phyloP scores from a whole-genome alignment of 2,797 vertebrate species.

The Hozukius guyotensis region DNA sequence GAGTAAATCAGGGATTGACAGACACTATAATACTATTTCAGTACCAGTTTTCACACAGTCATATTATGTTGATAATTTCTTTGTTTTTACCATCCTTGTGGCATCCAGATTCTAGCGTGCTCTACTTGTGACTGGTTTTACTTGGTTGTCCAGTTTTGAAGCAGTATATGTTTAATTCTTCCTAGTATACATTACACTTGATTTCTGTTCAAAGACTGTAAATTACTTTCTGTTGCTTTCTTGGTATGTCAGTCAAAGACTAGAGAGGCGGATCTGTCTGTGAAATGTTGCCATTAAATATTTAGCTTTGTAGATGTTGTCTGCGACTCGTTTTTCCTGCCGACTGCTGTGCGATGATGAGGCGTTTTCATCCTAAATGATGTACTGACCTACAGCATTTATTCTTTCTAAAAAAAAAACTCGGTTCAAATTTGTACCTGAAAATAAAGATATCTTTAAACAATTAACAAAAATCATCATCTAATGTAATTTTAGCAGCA shows the following conservation, averaged over 20 bases:
- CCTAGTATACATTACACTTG: conserved; percentile 33
- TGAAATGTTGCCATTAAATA: conserved; percentile 80
- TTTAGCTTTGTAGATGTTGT: conserved; percentile 76
- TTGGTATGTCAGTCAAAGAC: conserved; percentile 45
- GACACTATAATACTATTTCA: not conserved
- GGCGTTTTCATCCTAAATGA: not conserved
- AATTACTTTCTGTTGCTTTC: conserved; percentile 56
- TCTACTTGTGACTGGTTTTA: conserved; percentile 45
- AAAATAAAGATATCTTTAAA: not conserved
- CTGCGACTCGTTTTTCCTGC: conserved; percentile 22
- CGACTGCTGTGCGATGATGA: not conserved
- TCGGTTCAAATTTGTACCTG: too few species aligned
- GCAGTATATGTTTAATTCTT: conserved; percentile 31
- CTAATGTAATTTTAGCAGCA: not conserved
- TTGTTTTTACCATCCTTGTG: conserved; percentile 31
- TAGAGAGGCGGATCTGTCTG: conserved; percentile 55
- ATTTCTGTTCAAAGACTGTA: conserved; percentile 61
- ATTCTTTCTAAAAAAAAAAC: too few species aligned
- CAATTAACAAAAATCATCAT: not conserved
- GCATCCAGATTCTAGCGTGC: conserved; percentile 24
- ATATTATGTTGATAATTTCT: not conserved
- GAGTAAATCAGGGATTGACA: not conserved
- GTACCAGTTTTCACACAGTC: conserved; percentile 12
- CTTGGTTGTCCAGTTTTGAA: conserved; percentile 38
- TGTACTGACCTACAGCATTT: not conserved